These are phyloP conservation scores for Salarias fasciatus DNA, from an alignment of 2,797 vertebrate species.

Conservation along the genomic window DNA sequence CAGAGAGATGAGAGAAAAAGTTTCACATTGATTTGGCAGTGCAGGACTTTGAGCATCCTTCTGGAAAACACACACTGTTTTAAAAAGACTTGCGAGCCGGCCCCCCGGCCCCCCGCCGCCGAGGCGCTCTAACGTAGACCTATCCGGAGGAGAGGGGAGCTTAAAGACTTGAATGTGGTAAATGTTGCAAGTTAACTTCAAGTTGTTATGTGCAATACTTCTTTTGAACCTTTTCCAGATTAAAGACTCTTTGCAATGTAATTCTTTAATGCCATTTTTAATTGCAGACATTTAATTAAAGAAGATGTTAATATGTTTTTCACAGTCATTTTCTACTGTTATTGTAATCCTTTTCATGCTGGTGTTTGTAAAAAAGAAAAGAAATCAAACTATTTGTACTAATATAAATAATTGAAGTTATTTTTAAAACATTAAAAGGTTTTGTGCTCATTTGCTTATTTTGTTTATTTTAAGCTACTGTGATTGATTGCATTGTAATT, in stretches of 20 bases:
- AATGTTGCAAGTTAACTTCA: conserved; percentile 99
- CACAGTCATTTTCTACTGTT: conserved; percentile 99
- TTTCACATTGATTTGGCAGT: conserved; percentile 83
- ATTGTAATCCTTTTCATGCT: conserved; percentile 99
- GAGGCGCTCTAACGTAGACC: conserved; percentile 77
- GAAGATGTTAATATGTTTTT: conserved; percentile 96
- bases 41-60: conserved; percentile 91
- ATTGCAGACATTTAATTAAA: conserved; percentile 99
- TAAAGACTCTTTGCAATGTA: conserved; percentile 99
- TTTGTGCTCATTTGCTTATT: conserved; percentile 99
- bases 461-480: conserved; percentile 99
- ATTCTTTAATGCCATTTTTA: conserved; percentile 99
- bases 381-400: conserved; percentile 99
- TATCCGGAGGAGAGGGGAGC: conserved; percentile 93
- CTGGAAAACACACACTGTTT: conserved; percentile 91
- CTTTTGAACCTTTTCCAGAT: conserved; percentile 99
- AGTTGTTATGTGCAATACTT: conserved; percentile 99
- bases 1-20: conserved; percentile 67
- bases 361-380: conserved; percentile 99
- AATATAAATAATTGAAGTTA: conserved; percentile 99
- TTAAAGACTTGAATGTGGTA: conserved; percentile 99
- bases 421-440: conserved; percentile 99
- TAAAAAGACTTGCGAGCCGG: conserved; percentile 94
- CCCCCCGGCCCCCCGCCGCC: conserved; percentile 86
- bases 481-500: conserved; percentile 99